Evolutionary conservation across 1,140 invertebrate genomes (phyloP), one percentile per base, ranked within the genome.

Genomic region (Musca vetustissima): DNA sequence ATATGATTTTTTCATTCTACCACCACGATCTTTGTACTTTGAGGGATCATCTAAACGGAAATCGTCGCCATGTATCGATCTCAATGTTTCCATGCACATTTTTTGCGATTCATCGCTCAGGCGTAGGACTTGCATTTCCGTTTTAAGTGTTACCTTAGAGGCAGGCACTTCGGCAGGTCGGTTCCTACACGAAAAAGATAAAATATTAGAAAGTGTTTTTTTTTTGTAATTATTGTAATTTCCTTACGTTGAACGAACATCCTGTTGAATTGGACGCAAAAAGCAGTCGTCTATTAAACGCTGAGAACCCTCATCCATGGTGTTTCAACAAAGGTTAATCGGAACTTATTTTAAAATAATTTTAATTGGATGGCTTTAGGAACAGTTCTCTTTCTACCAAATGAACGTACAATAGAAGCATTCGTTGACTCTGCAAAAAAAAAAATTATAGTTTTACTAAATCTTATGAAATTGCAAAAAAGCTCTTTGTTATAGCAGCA

Each of bases 41-140:
- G 83, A 83, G 17, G 85, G 82, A 76, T 85, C 87, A 22, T 84
- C 83, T 59, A 87, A 76, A 75, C 86, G 84, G 74, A 87, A 88
- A 71, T 87, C 88, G 53, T 87, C 79, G 8, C 91, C 91, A 82
- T 90, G 88, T 72, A 92, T 88, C 74, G 86, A 85, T 70, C 87
- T 87, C 22, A 93, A 79, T 9, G 90, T 91, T 69, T 91, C 88
- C 76, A 90, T 85, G 15, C 92, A 86, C 72, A 88, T 81, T 73
- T 89, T 88, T 73, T 91, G 88, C 49, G 88, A 88, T 72, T 89
- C 86, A 49, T 89, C 84, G 43, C 83, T 86, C 3, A 93, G 79
- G 21, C 85, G 83, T 50, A 93, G 79, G 7, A 87, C 89, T 74
- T 91, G 89, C 77, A 93, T 83, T 80, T 92, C 90, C 68, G 90